phyloP scores from a whole-genome alignment of 2,113 vertebrate species.

The Tricholaema leucomelas region DNA sequence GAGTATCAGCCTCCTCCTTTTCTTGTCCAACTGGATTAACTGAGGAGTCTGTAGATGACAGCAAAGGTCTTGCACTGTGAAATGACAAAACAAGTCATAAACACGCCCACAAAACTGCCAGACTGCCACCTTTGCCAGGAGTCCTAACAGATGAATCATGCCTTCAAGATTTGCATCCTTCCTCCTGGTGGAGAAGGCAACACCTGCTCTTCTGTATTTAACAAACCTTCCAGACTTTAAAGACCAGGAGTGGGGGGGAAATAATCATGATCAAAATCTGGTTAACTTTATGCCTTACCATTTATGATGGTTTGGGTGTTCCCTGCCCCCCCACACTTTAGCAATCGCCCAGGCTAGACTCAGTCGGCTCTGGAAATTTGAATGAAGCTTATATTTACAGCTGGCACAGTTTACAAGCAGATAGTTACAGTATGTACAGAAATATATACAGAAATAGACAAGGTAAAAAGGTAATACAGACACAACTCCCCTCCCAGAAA shows the following conservation, averaged over 20 bases:
- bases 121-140: slow-evolving; percentile 57
- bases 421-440: no score
- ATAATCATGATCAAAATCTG: no score
- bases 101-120: slow-evolving; percentile 58
- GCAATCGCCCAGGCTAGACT: no score
- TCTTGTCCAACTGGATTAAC: neutral
- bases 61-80: slow-evolving; percentile 17
- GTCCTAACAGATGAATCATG: slow-evolving; percentile 62
- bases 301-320: no score
- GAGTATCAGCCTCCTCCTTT: neutral
- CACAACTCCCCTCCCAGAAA: no score
- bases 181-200: neutral
- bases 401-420: no score
- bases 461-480: no score
- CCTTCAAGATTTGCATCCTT: neutral
- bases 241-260: neutral
- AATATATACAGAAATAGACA: no score
- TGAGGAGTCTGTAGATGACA: slow-evolving; percentile 3
- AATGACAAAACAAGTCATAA: slow-evolving; percentile 31
- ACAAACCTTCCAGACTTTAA: neutral
- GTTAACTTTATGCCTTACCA: no score
- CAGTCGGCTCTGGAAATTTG: no score
- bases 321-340: no score
- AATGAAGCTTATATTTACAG: no score
- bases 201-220: neutral